Conservation (phyloP, 1,140 invertebrate genomes). For the Charaxes varanes region DNA sequence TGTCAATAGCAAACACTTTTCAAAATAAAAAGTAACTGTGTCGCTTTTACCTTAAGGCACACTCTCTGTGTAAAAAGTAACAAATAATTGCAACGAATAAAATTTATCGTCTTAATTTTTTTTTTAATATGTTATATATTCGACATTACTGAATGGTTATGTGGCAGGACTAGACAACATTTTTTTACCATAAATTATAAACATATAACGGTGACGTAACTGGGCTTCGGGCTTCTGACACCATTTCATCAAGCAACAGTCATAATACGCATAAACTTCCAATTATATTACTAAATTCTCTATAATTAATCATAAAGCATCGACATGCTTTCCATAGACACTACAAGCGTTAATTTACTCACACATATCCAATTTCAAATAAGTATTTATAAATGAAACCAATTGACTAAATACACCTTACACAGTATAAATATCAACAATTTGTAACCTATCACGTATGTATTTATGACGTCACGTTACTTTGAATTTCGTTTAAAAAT, state of each 20-base stretch:
- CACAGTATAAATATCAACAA: conserved; percentile 13
- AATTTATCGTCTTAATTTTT: background rate
- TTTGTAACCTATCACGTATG: background rate
- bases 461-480: background rate
- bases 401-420: conserved; percentile 31
- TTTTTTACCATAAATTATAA: conserved; percentile 1
- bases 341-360: conserved; percentile 66
- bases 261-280: conserved; percentile 43
- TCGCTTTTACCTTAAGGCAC: no score
- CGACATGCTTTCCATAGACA: conserved; percentile 60
- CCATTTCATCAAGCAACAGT: conserved; percentile 44
- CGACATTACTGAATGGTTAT: conserved; percentile 16
- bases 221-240: conserved; percentile 35
- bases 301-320: conserved; percentile 50
- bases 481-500: no score
- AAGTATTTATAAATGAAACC: conserved; percentile 24
- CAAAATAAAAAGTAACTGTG: no score
- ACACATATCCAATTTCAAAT: conserved; percentile 46
- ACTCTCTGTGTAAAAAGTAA: no score
- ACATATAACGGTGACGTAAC: conserved; percentile 26
- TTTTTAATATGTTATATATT: conserved; percentile 9
- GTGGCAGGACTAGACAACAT: conserved; percentile 11
- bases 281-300: conserved; percentile 38
- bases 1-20: no score
- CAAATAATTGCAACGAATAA: no score